phyloP scores from a whole-genome alignment of 2,888 invertebrate genomes.

The Drosophila gaucha region DNA sequence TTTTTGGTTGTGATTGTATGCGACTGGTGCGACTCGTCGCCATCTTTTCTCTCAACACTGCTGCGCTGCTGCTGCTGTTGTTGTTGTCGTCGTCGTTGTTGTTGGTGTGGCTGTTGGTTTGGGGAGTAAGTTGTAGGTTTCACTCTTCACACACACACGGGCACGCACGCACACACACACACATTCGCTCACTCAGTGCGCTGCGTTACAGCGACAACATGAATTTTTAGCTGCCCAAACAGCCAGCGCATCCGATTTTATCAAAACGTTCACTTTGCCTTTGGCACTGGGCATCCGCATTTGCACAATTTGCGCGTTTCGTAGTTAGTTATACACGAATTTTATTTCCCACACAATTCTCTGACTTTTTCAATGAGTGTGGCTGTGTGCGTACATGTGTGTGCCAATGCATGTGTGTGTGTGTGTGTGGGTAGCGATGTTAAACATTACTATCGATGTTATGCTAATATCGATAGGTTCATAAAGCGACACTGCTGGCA shows the following conservation, averaged over 20 bases:
- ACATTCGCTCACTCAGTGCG: conserved; percentile 39
- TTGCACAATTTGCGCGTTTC: conserved; percentile 62
- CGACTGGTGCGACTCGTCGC: conserved; percentile 90
- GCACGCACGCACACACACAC: conserved; percentile 37
- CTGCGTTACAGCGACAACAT: conserved; percentile 58
- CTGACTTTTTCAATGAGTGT: conserved; percentile 75
- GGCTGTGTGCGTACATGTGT: conserved; percentile 49
- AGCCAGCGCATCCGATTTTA: conserved; percentile 47
- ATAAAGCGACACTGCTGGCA: conserved; percentile 1
- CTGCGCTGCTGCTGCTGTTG: conserved; percentile 56
- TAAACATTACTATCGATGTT: conserved; percentile 32
- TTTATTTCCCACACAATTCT: conserved; percentile 64
- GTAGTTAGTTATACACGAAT: conserved; percentile 54
- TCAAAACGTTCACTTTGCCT: conserved; percentile 56
- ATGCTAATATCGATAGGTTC: conserved; percentile 14
- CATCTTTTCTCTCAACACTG: conserved; percentile 86
- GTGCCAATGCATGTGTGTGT: conserved; percentile 18
- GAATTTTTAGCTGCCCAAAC: conserved; percentile 44
- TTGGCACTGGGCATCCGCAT: conserved; percentile 54
- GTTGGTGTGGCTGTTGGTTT: conserved; percentile 67
- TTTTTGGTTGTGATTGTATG: conserved; percentile 90
- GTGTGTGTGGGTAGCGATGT: conserved; percentile 47
- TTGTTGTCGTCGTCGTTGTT: conserved; percentile 51
- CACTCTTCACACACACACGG: conserved; percentile 65
- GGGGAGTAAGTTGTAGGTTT: conserved; percentile 75